Base-by-base conservation (phyloP, 1,140 invertebrate genomes). In the Nomia melanderi region DNA sequence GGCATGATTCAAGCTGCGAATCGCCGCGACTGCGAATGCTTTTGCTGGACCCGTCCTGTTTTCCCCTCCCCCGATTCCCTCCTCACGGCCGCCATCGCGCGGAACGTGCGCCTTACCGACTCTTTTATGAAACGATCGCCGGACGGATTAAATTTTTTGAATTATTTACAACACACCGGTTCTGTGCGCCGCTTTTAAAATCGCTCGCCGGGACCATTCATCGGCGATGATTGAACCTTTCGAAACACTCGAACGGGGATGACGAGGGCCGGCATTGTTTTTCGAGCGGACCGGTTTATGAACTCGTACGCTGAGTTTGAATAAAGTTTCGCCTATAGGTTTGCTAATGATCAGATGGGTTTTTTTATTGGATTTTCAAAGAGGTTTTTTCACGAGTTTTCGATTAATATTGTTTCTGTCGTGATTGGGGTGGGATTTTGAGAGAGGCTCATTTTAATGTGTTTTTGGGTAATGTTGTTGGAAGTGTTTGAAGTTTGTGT, bases 1-100 rank as follows among this genome's bases (percentile, higher is more conserved):
- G 20, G 41, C 71, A 79, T 79, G 73, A 72, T 76, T 79, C 79
- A 78, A 65, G 65, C 50, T 78, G 44, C 70, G 80, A 65, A 83
- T 82, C 69, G 80, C 50, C 47, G 27, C 50, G n/a, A 31, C 25
- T 59, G 50, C 67, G 53, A 31, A 60, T 54, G 39, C 74, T 73
- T 74, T 74, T 59, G 17, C 53, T 11, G 14, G 59, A 27, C 12
- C 50, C 57, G 31, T 17, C 72, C 63, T 39, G 53, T 65, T 27
- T 62, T 27, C 60, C 2, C 1, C 29, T 11, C 29, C 44, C n/a
- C 3, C 47, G n/a, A 36, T 8, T 8, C 14, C 44, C 44, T 27
- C 14, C 6, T 44, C 25, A 7, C 20, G 7, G 14, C 65, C 12
- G 14, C 11, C 41, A 9, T 12, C 29, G 1, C n/a, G 14, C 31